These are phyloP conservation scores for Bostrychus sinensis DNA, from an alignment of 2,113 vertebrate species.

Conservation along the genomic window DNA sequence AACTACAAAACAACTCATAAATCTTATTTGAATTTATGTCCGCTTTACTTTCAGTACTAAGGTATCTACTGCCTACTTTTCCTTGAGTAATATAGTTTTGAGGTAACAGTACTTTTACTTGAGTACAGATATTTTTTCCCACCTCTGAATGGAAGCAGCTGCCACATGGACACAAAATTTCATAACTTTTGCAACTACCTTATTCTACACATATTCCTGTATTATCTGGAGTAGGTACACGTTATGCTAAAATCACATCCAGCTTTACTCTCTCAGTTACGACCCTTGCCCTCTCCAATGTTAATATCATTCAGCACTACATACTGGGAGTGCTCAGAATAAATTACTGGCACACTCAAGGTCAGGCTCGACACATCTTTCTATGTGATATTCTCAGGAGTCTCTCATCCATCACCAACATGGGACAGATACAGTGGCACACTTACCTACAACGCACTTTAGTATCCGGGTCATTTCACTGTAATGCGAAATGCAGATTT, in stretches of 20 bases:
- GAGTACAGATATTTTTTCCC: too few relatives aligned
- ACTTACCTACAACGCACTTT: not conserved
- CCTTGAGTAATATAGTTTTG: too few relatives aligned
- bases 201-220: not conserved
- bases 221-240: conserved; percentile 26
- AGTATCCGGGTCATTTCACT: not conserved
- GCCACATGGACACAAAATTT: too few relatives aligned
- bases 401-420: conserved; percentile 38
- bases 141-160: too few relatives aligned
- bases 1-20: too few relatives aligned
- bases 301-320: conserved; percentile 45
- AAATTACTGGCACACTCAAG: conserved; percentile 61
- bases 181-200: too few relatives aligned
- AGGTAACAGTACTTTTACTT: too few relatives aligned
- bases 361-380: conserved; percentile 44
- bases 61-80: too few relatives aligned
- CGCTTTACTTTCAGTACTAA: too few relatives aligned
- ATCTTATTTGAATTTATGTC: too few relatives aligned
- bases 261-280: conserved; percentile 18
- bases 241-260: conserved; percentile 33
- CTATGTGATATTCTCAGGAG: conserved; percentile 44
- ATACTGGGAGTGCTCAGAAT: conserved; percentile 49
- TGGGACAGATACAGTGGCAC: conserved; percentile 27
- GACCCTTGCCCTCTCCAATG: conserved; percentile 48
- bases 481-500: conserved; percentile 17